Conservation (phyloP, 2,888 invertebrate genomes). For the Plebejus argus region DNA sequence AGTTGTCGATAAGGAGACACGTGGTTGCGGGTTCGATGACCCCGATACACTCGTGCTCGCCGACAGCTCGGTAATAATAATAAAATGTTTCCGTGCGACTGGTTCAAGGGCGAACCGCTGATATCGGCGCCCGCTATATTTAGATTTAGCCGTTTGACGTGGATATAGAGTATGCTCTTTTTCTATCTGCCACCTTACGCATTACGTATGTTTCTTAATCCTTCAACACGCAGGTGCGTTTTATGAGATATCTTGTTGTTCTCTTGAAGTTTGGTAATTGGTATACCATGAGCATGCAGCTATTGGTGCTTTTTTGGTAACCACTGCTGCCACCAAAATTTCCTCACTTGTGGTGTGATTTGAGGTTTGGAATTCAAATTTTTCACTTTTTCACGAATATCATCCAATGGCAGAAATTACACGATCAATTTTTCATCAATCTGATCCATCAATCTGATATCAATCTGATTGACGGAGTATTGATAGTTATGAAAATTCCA, state of each 20-base stretch:
- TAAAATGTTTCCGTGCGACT: constrained; percentile 82
- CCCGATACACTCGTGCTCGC: constrained; percentile 79
- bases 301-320: background rate
- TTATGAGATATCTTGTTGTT: background rate
- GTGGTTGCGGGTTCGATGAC: constrained; percentile 79
- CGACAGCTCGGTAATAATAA: constrained; percentile 81
- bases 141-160: constrained; percentile 78
- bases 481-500: no score
- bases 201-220: background rate
- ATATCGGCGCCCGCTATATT: constrained; percentile 81
- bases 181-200: constrained; percentile 40
- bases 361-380: background rate
- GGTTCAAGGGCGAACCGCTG: constrained; percentile 81
- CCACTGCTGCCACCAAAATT: background rate
- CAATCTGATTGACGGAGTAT: no score
- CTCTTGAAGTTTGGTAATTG: background rate
- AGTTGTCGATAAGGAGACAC: constrained; percentile 82
- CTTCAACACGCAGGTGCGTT: background rate
- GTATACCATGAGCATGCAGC: background rate
- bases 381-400: background rate
- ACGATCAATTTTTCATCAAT: no score
- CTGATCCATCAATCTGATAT: no score
- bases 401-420: no score
- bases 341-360: background rate
- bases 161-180: constrained; percentile 59